These are phyloP conservation scores for Zenarchopterus dispar DNA, from an alignment of 2,797 vertebrate genomes.

Conservation along the genomic window DNA sequence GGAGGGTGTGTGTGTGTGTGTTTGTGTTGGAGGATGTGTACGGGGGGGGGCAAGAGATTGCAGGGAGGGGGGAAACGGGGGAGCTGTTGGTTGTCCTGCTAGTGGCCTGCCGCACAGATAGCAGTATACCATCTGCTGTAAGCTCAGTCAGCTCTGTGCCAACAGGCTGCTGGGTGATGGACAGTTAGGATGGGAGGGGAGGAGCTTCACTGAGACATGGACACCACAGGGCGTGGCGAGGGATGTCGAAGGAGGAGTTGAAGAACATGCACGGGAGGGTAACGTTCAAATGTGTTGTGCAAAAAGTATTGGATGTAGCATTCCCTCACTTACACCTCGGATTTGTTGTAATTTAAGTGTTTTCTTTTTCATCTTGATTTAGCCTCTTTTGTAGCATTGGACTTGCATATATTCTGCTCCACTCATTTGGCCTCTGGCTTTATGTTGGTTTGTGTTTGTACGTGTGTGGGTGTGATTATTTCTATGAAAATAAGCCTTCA, in stretches of 20 bases:
- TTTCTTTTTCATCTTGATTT: conserved; percentile 63
- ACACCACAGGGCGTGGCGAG: conserved; percentile 35
- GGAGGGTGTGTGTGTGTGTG: conserved; percentile 45
- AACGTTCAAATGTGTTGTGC: conserved; percentile 37
- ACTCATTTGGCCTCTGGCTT: conserved; percentile 69
- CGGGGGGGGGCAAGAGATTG: conserved; percentile 39
- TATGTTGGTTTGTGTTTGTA: conserved; percentile 56
- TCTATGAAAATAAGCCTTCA: conserved; percentile 61
- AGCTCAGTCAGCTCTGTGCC: conserved; percentile 67
- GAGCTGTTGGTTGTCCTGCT: conserved; percentile 72
- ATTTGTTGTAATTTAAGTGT: conserved; percentile 66
- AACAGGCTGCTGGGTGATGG: conserved; percentile 69
- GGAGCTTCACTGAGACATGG: conserved; percentile 27
- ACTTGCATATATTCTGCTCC: conserved; percentile 68
- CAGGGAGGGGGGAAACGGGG: conserved; percentile 35
- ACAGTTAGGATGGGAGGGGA: conserved; percentile 50
- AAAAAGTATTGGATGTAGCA: conserved; percentile 24
- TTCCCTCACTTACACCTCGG: conserved; percentile 44
- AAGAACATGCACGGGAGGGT: conserved; percentile 15
- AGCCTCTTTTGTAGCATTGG: conserved; percentile 57
- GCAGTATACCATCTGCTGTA: conserved; percentile 81
- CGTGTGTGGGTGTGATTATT: conserved; percentile 46
- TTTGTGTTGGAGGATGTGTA: conserved; percentile 48
- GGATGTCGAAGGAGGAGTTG: conserved; percentile 27
- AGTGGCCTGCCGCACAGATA: conserved; percentile 75